Conservation (phyloP, 2,888 invertebrate species). For the Nomada hirtipes region DNA sequence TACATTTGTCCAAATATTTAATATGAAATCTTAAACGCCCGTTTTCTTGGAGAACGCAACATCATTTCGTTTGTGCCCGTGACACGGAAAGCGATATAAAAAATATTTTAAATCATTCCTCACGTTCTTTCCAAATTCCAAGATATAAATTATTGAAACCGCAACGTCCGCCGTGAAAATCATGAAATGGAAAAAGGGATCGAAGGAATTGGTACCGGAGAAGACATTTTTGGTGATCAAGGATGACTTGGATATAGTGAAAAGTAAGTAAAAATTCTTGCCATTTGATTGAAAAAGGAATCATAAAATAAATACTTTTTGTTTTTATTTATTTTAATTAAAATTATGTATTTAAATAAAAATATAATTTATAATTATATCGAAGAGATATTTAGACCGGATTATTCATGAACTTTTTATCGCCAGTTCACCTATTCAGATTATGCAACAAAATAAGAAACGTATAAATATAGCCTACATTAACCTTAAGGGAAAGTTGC, state of each 20-base stretch:
- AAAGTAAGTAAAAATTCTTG: constrained; percentile 51
- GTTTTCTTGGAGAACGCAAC: constrained; percentile 3
- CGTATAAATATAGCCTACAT: not conserved
- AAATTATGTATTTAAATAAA: too few species aligned
- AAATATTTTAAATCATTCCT: not conserved
- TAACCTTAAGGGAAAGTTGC: not conserved
- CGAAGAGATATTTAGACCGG: not conserved
- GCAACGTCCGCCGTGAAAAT: constrained; percentile 25
- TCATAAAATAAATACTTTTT: too few species aligned
- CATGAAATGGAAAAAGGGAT: constrained; percentile 79
- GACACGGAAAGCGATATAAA: not conserved
- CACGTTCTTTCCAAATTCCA: constrained; percentile 20
- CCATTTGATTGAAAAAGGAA: not conserved
- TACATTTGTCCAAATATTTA: not conserved
- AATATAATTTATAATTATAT: too few species aligned
- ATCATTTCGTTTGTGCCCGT: constrained; percentile 4
- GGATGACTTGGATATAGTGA: constrained; percentile 60
- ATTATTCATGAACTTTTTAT: too few species aligned
- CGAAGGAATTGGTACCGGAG: constrained; percentile 76
- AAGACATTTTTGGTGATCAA: constrained; percentile 80
- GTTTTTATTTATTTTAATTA: too few species aligned
- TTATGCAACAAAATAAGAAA: too few species aligned
- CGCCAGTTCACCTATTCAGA: too few species aligned
- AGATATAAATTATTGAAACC: constrained; percentile 18
- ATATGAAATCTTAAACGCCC: constrained; percentile 15